Percentiles rank a stretch among this genome's conserved stretches.
phyloP scores from a whole-genome alignment of 1,140 invertebrate species.

The Dryas iulia region DNA sequence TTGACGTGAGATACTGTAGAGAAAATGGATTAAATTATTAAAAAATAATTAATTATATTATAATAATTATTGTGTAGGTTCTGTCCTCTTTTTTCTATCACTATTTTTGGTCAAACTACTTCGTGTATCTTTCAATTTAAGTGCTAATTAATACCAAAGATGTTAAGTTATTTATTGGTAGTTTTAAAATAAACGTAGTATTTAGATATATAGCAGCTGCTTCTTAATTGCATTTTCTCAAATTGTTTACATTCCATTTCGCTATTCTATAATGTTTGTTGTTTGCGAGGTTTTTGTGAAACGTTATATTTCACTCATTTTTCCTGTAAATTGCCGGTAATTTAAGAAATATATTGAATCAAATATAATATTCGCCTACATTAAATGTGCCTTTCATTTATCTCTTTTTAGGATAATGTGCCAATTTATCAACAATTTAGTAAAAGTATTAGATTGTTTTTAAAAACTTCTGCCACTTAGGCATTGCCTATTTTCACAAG shows the following conservation, averaged over 20 bases:
- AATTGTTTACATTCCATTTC: constrained; percentile 5
- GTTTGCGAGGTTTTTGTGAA: constrained; percentile 22
- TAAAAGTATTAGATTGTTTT: too few relatives aligned
- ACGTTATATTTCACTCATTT: constrained; percentile 24
- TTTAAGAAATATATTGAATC: constrained; percentile 70
- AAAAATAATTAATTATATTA: constrained; percentile 47
- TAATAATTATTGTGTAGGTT: constrained; percentile 39
- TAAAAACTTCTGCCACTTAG: too few relatives aligned
- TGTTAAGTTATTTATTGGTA: constrained; percentile 39
- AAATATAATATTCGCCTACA: constrained; percentile 75
- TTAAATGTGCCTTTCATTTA: constrained; percentile 45
- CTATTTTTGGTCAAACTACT: constrained; percentile 49
- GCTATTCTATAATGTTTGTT: constrained; percentile 14
- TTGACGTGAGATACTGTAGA: constrained; percentile 60
- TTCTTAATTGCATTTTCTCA: neutral
- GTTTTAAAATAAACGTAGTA: constrained; percentile 45
- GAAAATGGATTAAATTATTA: constrained; percentile 38
- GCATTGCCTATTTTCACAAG: too few relatives aligned
- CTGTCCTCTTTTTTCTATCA: constrained; percentile 56
- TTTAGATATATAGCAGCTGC: neutral
- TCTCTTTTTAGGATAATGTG: neutral
- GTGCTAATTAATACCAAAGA: constrained; percentile 23
- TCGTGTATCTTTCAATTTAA: constrained; percentile 32
- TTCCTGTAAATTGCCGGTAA: constrained; percentile 69
- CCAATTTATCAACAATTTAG: neutral